A percentile compares a stretch with the other conserved stretches of the same genome.
Conservation (phyloP, 2,888 invertebrate genomes). For the Agrochola macilenta region DNA sequence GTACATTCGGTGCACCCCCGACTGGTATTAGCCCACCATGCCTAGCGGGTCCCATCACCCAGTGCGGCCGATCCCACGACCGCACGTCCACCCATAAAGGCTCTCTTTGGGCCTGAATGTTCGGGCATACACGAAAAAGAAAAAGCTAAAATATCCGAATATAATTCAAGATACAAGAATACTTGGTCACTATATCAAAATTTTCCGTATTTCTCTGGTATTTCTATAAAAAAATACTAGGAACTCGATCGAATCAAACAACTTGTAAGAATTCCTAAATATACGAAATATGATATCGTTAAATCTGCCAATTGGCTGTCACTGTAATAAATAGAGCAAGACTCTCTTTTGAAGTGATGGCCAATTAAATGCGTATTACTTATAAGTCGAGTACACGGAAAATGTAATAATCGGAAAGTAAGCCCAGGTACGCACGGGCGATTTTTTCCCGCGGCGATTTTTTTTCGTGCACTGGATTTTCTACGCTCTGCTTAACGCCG, state of each 20-base stretch:
- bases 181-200: background rate
- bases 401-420: conserved; percentile 16
- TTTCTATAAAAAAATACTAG: background rate
- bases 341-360: conserved; percentile 43
- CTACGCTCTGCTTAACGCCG: no score
- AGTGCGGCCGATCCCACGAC: no score
- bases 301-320: conserved; percentile 30
- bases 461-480: no score
- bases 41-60: no score
- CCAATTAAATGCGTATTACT: conserved; percentile 49
- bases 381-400: conserved; percentile 19
- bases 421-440: no score
- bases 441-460: no score
- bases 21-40: no score
- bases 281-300: conserved; percentile 22
- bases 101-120: no score
- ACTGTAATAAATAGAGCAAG: conserved; percentile 19
- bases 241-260: conserved; percentile 10
- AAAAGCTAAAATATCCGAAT: background rate
- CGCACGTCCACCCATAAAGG: no score
- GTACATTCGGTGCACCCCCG: no score
- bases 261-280: conserved; percentile 17
- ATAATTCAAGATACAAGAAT: background rate
- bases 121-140: no score
- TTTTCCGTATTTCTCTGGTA: background rate